Evolutionary conservation across 2,888 invertebrate species (phyloP), one percentile per base, ranked within the genome.

Genomic region (Timema cristinae): DNA sequence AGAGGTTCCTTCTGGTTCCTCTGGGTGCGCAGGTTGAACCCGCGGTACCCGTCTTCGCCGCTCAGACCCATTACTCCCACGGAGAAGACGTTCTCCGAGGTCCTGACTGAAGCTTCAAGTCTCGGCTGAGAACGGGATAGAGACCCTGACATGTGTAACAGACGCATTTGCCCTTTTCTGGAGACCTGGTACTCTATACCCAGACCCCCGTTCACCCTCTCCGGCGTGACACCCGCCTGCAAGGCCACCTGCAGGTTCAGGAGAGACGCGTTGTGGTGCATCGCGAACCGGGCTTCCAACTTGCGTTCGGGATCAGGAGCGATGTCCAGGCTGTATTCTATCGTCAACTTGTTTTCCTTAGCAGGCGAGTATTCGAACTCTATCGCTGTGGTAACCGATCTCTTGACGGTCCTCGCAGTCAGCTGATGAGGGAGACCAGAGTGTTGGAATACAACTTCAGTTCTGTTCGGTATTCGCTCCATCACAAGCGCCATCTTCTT

Each of bases 401-500:
- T 66, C 8, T 75, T 72, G 16, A 78, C 77, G n/a, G 76, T 56
- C 5, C 73, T 71, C 8, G 79, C 50, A 0, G 73, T 74, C 6
- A 79, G 16, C 52, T 78, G 76, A 11, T 77, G 72, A 2, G 73
- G 63, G 47, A 78, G 74, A 2, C 74, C 74, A 50, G 77, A 74
- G 71, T 79, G 78, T 4, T 75, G 67, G 8, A 80, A 52, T 48
- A 75, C 72, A 11, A 66, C 66, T 71, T 67, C 72, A 32, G 32
- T 73, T 72, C 73, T 66, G 63, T 61, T 32, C 15, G 73, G 75
- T 76, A 76, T 77, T 7, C 75, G 74, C 4, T 71, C 74, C 6
- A 74, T 69, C 52, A 70, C 74, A 9, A 78, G 50, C 32, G 77
- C 78, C 7, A 79, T 66, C n/a, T 72, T 70, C 70, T 79, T 79